These are phyloP conservation scores for Sphinx pinastri DNA, from an alignment of 2,888 invertebrate genomes.

Conservation along the genomic window DNA sequence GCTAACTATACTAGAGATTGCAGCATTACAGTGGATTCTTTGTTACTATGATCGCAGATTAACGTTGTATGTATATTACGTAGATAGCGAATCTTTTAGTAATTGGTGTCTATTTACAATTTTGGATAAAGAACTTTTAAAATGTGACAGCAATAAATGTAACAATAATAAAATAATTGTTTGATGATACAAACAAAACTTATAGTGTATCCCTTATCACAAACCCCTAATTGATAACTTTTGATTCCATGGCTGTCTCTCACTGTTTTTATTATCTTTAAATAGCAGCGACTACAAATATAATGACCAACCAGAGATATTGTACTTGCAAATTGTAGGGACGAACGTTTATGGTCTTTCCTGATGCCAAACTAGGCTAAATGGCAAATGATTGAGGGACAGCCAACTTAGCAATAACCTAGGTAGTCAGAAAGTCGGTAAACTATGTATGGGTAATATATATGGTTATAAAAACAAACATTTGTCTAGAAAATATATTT, in stretches of 20 bases:
- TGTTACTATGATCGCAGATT: background rate
- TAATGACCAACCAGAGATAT: too few relatives aligned
- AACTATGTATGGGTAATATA: background rate
- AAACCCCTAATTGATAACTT: too few relatives aligned
- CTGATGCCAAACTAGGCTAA: too few relatives aligned
- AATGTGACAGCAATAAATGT: conserved; percentile 15
- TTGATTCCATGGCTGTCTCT: too few relatives aligned
- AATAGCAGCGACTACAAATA: too few relatives aligned
- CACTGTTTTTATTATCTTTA: too few relatives aligned
- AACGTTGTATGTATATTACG: background rate
- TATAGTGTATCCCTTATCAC: too few relatives aligned
- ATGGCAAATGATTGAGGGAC: too few relatives aligned
- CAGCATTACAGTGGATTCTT: background rate
- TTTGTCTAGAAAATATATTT: conserved; percentile 81
- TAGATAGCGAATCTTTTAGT: background rate
- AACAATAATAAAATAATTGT: conserved; percentile 1
- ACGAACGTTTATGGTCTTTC: too few relatives aligned
- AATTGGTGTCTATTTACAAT: background rate
- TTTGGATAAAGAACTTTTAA: background rate
- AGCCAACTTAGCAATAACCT: too few relatives aligned
- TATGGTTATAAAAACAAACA: conserved; percentile 41
- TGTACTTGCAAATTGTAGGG: too few relatives aligned
- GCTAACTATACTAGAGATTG: too few relatives aligned
- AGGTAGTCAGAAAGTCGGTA: background rate
- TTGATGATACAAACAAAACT: background rate